Evolutionary conservation across 2,888 invertebrate species (phyloP), one percentile per base, ranked within the genome.

Genomic region (Aleiodes alternator): DNA sequence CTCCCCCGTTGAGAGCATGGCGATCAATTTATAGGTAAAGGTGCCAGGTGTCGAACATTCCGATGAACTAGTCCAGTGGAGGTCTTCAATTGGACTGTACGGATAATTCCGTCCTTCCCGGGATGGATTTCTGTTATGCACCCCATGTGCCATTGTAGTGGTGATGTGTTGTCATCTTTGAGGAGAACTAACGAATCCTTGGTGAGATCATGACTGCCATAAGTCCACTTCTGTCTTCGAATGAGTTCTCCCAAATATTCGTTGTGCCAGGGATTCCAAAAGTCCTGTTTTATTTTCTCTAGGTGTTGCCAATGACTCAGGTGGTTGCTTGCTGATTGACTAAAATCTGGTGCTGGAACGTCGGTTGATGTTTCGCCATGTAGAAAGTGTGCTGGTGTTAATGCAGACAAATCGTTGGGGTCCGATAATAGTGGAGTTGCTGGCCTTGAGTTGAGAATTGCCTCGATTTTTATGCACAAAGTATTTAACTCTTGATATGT

Each of bases 361-460:
- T 31, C 31, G 8, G 56, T 73, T 4, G 57, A 14, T 12, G 68
- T 31, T 11, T 53, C 50, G 1, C 50, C 84, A 9, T 85, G 78
- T 3, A 87, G 76, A 75, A 86, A 84, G 76, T 87, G 86, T 14
- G 81, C 85, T 16, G 85, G 86, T 0, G 85, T 84, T 5, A 86
- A 72, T 1, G 78, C 80, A 16, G 79, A 75, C 6, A 64, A n/a
- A 31, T 82, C 81, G 8, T 77, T 59, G 0, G 79, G 73, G 69
- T 82, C 82, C 3, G 75, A 51, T 7, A 82, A 79, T 0, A 85
- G 43, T 5, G 82, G 77, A 12, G 76, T 77, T 0, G 84, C 53
- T 31, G 84, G 85, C 23, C 85, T 59, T 3, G 81, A 84, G 61
- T 85, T 84, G 6, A 85, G 72, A 4, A 78, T 68, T 2, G 82